A percentile compares a stretch with the other conserved stretches of the same genome.
phyloP scores from a whole-genome alignment of 2,113 vertebrate species.

The Spea multiplicata region DNA sequence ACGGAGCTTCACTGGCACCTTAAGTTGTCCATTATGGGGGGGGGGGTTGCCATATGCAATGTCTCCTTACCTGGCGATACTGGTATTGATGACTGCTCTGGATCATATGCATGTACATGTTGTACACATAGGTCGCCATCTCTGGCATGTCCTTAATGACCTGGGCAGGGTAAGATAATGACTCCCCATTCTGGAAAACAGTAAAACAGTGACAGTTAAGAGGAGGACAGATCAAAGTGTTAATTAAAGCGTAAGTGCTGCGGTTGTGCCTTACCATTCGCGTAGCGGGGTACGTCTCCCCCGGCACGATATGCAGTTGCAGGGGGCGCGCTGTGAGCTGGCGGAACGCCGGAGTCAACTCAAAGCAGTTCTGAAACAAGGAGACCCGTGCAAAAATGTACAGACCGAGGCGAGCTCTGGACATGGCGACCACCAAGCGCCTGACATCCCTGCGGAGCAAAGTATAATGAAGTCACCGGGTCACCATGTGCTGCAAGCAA shows the following conservation, averaged over 20 bases:
- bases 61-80: constrained; percentile 79
- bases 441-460: constrained; percentile 83
- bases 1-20: too few species aligned
- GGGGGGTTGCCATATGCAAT: too few species aligned
- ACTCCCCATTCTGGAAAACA: constrained; percentile 75
- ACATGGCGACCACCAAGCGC: constrained; percentile 95
- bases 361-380: constrained; percentile 96
- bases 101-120: constrained; percentile 97
- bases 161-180: constrained; percentile 76
- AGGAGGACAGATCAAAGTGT: background rate
- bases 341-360: constrained; percentile 93
- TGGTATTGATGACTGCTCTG: constrained; percentile 84
- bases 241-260: background rate
- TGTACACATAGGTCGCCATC: constrained; percentile 93
- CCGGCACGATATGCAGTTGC: constrained; percentile 87
- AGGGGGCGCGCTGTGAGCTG: constrained; percentile 90
- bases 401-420: constrained; percentile 92
- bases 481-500: background rate
- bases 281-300: constrained; percentile 80
- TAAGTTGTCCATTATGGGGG: too few species aligned
- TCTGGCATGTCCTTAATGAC: constrained; percentile 94
- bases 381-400: constrained; percentile 93
- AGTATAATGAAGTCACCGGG: background rate
- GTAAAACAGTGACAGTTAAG: background rate
- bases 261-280: constrained; percentile 71